Conservation (phyloP, 2,888 invertebrate genomes). For the Mimas tiliae region DNA sequence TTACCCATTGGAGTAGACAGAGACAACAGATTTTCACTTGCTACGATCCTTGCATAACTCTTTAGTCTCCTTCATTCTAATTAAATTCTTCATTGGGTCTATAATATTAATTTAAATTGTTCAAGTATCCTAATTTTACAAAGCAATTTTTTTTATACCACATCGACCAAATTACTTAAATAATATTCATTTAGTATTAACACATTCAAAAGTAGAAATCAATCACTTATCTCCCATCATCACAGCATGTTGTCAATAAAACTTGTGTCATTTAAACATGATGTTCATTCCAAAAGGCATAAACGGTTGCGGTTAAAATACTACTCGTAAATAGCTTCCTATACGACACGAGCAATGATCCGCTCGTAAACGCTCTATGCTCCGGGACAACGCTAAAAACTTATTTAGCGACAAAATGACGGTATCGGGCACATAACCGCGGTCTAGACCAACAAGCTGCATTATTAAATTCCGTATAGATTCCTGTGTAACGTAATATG, state of each 20-base stretch:
- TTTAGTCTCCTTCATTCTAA: too few relatives aligned
- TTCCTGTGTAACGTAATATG: background rate
- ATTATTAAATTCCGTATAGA: slow-evolving; percentile 8
- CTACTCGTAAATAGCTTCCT: slow-evolving; percentile 49
- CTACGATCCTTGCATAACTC: too few relatives aligned
- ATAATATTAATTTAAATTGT: too few relatives aligned
- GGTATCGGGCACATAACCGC: slow-evolving; percentile 4
- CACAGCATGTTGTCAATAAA: slow-evolving; percentile 33
- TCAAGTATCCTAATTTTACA: too few relatives aligned
- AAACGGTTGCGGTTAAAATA: slow-evolving; percentile 45
- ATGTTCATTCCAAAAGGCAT: slow-evolving; percentile 38
- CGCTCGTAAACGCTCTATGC: slow-evolving; percentile 49
- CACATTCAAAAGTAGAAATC: background rate
- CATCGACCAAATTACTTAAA: too few relatives aligned
- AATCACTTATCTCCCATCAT: slow-evolving; percentile 20
- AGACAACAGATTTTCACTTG: too few relatives aligned
- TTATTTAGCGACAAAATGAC: slow-evolving; percentile 38
- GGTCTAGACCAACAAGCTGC: slow-evolving; percentile 13
- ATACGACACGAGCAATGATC: slow-evolving; percentile 47
- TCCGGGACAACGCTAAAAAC: slow-evolving; percentile 36
- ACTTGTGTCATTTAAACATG: slow-evolving; percentile 35
- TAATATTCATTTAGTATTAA: too few relatives aligned
- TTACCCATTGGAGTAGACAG: too few relatives aligned
- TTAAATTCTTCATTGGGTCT: too few relatives aligned
- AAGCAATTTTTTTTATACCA: too few relatives aligned